A percentile compares a stretch with the other conserved stretches of the same genome.
Evolutionary conservation across 1,140 invertebrate genomes (phyloP).

Genomic region (Drosophila truncata): DNA sequence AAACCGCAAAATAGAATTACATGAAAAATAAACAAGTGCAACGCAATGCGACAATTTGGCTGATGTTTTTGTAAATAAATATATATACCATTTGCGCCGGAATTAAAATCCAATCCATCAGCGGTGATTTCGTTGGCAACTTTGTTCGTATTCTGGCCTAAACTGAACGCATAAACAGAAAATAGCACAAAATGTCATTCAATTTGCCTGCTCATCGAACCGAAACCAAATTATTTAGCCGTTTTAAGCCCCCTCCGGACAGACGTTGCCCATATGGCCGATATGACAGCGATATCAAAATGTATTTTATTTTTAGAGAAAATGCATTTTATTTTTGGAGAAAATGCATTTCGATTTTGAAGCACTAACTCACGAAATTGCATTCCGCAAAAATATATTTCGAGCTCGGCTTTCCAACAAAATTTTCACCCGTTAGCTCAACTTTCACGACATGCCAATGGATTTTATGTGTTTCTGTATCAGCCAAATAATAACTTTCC

Average conservation of each 20-base stretch:
- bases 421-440: background rate
- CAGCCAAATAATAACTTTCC: slow-evolving; percentile 15
- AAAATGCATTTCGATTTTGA: slow-evolving; percentile 13
- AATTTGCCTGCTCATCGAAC: slow-evolving; percentile 16
- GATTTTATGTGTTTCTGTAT: slow-evolving; percentile 15
- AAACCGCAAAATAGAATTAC: slow-evolving; percentile 45
- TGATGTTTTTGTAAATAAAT: slow-evolving; percentile 26
- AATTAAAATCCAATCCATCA: slow-evolving; percentile 46
- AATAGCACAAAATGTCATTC: slow-evolving; percentile 25
- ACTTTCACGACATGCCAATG: slow-evolving; percentile 12
- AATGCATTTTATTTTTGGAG: slow-evolving; percentile 7
- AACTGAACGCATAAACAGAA: slow-evolving; percentile 8
- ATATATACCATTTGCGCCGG: slow-evolving; percentile 15
- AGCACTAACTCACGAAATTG: slow-evolving; percentile 16
- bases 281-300: slow-evolving; percentile 10
- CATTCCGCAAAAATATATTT: slow-evolving; percentile 4
- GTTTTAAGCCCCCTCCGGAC: background rate
- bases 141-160: slow-evolving; percentile 8
- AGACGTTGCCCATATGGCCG: slow-evolving; percentile 12
- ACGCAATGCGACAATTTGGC: slow-evolving; percentile 47
- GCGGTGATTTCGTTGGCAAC: slow-evolving; percentile 11
- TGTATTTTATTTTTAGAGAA: slow-evolving; percentile 9
- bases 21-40: slow-evolving; percentile 30
- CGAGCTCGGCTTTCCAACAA: background rate
- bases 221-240: slow-evolving; percentile 24